Base-by-base conservation (phyloP, 2,797 vertebrate genomes). In the Crypturellus tataupa region DNA sequence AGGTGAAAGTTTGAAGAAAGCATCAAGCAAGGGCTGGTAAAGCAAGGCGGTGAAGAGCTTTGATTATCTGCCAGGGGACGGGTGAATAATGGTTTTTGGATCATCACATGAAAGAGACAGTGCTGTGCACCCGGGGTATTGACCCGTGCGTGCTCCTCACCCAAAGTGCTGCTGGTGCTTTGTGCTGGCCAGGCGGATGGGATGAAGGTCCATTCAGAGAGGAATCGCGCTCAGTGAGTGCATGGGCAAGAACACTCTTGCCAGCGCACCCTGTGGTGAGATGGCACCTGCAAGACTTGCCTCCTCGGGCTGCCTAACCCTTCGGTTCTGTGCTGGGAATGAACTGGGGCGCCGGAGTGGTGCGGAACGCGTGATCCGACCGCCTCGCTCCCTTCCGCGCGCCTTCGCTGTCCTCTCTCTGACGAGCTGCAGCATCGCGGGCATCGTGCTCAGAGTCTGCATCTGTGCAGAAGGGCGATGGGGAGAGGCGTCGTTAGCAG, bases 391-490 rank as follows among this genome's bases (percentile, higher is more conserved):
- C 69, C 88, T 76, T 59, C 11, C 5, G 37, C 81, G 86, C 80
- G 53, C 49, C 72, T 89, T 69, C 46, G 55, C 42, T 9, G 40
- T 72, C 76, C 83, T 68, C 73, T 56, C 9, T 59, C 86, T 59
- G 29, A n/a, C 85, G 89, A 90, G 91, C 95, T 97, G 96, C 91
- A 97, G 94, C 92, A 56, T 80, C 60, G 18, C 92, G 97, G 96
- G 76, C 92, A 92, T 95, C 85, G 85, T 11, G 18, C 85, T 15
- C 51, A 81, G 88, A n/a, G n/a, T n/a, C n/a, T n/a, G n/a, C n/a
- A n/a, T n/a, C n/a, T n/a, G n/a, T n/a, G n/a, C n/a, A n/a, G n/a
- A 73, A 85, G 92, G 90, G 76, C 94, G 91, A 49, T 90, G 70
- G 94, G 96, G 94, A 69, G 3, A 80, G 73, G 62, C 13, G 40